Evolutionary conservation across 2,797 vertebrate species (phyloP), one percentile per base, ranked within the genome.

Genomic region (Takifugu rubripes): DNA sequence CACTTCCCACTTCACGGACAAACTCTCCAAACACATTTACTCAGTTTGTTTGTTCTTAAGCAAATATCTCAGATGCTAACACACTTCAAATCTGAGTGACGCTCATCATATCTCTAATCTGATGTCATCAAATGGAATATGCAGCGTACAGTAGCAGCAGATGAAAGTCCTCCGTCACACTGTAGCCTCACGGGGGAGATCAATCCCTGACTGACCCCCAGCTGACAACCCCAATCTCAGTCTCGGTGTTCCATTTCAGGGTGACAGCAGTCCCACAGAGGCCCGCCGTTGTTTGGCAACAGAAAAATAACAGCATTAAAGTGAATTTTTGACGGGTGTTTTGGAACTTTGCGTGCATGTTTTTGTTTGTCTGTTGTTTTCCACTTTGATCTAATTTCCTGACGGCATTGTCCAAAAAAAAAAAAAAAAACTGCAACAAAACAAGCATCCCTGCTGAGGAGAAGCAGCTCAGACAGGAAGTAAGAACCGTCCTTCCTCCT

Each of bases 381-480:
- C 24, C 61, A 49, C 65, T 10, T 43, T 15, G 10, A 31, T 43
- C 46, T 31, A 12, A 40, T 40, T 40, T 40, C 36, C 36, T 40
- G 36, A 14, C 36, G 12, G 2, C 12, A 6, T 40, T 12, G 11
- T 14, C 2, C 1, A 14, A 40, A 5, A 40, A 40, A 40, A 40
- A 40, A 40, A 14, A 14, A 14, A 40, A 40, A 14, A 40, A 31
- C 31, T 9, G 36, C 12, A 40, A 14, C 36, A 14, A 42, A 52
- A 11, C 49, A 58, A 51, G 55, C 44, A 24, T 29, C 12, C 31
- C 16, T 16, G 80, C 5, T 48, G 17, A 10, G 17, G 17, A 47
- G 89, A 87, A 92, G 36, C 36, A 12, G 36, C 36, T 40, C 36
- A 14, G 36, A 40, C 36, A 90, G 82, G n/a, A 73, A 77, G 58